Evolutionary conservation across 2,113 vertebrate species (phyloP).

Genomic region (Galbula dea): DNA sequence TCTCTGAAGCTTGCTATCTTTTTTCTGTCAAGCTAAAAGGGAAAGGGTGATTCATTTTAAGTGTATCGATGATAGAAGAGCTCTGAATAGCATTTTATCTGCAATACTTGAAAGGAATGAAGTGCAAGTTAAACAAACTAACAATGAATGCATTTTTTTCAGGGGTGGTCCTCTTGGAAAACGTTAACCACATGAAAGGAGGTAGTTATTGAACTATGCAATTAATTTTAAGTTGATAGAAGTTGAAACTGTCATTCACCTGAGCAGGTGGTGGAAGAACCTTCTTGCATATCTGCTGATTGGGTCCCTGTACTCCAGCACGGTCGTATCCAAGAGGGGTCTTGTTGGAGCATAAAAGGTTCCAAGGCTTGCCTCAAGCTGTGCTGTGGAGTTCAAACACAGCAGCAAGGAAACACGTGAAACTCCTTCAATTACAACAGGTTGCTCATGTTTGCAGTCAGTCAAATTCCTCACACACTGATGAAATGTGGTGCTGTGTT

Average conservation of each 20-base stretch:
- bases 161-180: constrained; percentile 39
- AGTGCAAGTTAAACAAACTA: constrained; percentile 63
- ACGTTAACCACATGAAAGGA: constrained; percentile 6
- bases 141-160: constrained; percentile 43
- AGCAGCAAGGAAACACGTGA: constrained; percentile 65
- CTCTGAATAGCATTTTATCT: constrained; percentile 42
- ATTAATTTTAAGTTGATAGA: constrained; percentile 46
- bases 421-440: constrained; percentile 69
- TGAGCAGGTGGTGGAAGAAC: constrained; percentile 98
- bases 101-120: constrained; percentile 44
- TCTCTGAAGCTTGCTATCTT: not conserved
- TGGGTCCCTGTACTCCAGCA: constrained; percentile 87
- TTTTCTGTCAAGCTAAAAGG: constrained; percentile 33
- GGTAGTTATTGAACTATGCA: constrained; percentile 38
- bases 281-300: constrained; percentile 91
- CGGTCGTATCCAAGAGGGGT: constrained; percentile 83
- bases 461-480: constrained; percentile 68
- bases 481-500: constrained; percentile 63
- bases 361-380: constrained; percentile 89
- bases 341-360: constrained; percentile 88
- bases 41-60: constrained; percentile 29
- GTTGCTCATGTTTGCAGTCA: constrained; percentile 73
- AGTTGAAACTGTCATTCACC: constrained; percentile 76
- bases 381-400: constrained; percentile 81
- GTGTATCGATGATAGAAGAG: constrained; percentile 25